Evolutionary conservation across 2,888 invertebrate genomes (phyloP).

Genomic region (Chrysomela aeneicollis): DNA sequence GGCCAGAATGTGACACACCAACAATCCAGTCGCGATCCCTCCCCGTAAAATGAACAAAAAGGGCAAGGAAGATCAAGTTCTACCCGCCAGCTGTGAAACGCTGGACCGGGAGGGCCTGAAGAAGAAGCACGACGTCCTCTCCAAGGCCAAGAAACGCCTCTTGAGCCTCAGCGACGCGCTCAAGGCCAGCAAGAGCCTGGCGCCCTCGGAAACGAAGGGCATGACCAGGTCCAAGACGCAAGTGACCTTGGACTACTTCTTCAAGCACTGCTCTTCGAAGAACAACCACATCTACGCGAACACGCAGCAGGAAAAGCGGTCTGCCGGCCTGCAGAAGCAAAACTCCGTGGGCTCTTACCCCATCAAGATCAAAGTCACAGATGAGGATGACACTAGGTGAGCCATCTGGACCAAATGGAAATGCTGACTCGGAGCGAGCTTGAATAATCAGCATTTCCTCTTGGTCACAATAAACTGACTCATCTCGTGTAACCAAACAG

Average conservation of each 20-base stretch:
- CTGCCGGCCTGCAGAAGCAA: conserved; percentile 54
- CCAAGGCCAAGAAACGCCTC: conserved; percentile 56
- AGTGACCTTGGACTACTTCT: conserved; percentile 62
- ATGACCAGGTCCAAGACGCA: conserved; percentile 58
- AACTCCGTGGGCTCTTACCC: conserved; percentile 58
- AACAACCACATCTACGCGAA: conserved; percentile 52
- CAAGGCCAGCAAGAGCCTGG: conserved; percentile 59
- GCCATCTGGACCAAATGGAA: background rate
- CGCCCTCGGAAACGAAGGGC: conserved; percentile 49
- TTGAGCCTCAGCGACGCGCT: conserved; percentile 59
- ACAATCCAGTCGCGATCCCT: background rate
- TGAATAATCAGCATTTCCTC: too few relatives aligned
- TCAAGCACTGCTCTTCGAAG: conserved; percentile 60
- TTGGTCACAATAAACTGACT: background rate
- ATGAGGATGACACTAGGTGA: conserved; percentile 42
- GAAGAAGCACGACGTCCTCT: conserved; percentile 61
- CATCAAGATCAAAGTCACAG: conserved; percentile 53
- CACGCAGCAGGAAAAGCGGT: conserved; percentile 34
- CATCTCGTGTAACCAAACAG: conserved; percentile 42
- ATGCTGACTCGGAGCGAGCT: too few relatives aligned
- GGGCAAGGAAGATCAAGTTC: conserved; percentile 60
- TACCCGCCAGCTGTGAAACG: conserved; percentile 61
- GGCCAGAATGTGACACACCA: background rate
- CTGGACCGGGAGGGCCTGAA: conserved; percentile 57
- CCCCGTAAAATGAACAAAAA: conserved; percentile 44